A percentile compares a stretch with the other conserved stretches of the same genome.
These are phyloP conservation scores for Calycopis cecrops DNA, from an alignment of 1,140 invertebrate species.

Conservation along the genomic window DNA sequence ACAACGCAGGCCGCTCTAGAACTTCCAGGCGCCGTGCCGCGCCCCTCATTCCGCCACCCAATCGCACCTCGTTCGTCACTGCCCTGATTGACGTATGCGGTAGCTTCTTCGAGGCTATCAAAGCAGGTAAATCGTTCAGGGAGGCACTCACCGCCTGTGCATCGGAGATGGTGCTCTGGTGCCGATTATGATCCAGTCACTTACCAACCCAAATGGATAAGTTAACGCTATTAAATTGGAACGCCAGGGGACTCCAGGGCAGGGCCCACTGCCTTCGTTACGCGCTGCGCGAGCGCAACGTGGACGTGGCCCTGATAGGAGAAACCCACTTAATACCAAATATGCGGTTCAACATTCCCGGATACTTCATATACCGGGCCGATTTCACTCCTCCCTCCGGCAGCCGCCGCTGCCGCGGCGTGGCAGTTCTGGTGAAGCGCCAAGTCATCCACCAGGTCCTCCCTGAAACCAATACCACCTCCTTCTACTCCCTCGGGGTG, in stretches of 20 bases:
- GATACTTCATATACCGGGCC: not conserved
- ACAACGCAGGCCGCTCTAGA: too few species aligned
- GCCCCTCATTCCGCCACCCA: too few species aligned
- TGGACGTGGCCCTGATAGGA: not conserved
- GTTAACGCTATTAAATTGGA: not conserved
- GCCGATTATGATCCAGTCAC: too few species aligned
- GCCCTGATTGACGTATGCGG: too few species aligned
- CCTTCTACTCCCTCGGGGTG: not conserved
- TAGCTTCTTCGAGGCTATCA: too few species aligned
- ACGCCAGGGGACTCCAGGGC: not conserved
- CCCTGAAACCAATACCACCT: not conserved
- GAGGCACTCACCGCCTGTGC: too few species aligned
- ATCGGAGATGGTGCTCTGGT: too few species aligned
- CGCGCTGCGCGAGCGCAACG: not conserved
- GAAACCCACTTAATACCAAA: not conserved
- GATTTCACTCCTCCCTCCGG: not conserved
- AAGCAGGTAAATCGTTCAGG: too few species aligned
- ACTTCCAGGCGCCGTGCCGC: too few species aligned
- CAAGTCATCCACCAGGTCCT: not conserved
- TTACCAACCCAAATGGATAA: not conserved
- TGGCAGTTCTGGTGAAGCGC: not conserved
- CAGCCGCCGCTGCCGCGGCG: not conserved
- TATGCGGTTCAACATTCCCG: not conserved
- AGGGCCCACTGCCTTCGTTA: not conserved
- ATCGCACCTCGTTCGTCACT: too few species aligned